Evolutionary conservation across 2,888 invertebrate species (phyloP).

Genomic region (Gnatocerus cornutus): DNA sequence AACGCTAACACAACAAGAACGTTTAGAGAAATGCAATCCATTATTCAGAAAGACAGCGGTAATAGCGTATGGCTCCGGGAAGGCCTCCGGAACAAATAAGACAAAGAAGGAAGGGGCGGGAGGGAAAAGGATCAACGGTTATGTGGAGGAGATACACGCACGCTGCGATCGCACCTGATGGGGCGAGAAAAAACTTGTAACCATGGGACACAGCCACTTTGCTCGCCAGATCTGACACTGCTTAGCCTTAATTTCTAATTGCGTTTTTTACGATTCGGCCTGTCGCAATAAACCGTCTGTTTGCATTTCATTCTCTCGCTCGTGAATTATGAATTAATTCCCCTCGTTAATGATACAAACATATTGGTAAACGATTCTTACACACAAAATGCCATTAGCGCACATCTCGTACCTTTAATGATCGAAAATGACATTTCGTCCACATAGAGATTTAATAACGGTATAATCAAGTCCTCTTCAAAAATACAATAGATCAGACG

Average conservation of each 20-base stretch:
- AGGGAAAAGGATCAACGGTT: constrained; percentile 38
- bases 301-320: constrained; percentile 32
- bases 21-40: constrained; percentile 61
- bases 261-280: constrained; percentile 32
- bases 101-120: constrained; percentile 45
- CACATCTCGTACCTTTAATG: constrained; percentile 33
- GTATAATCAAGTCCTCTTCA: constrained; percentile 18
- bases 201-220: background rate
- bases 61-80: constrained; percentile 60
- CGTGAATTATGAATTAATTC: constrained; percentile 46
- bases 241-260: constrained; percentile 12
- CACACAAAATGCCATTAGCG: constrained; percentile 27
- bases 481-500: constrained; percentile 20
- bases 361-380: constrained; percentile 40
- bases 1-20: constrained; percentile 55
- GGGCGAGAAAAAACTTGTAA: background rate
- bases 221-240: background rate
- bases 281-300: constrained; percentile 32
- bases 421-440: constrained; percentile 30
- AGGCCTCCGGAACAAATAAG: constrained; percentile 51
- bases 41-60: constrained; percentile 64
- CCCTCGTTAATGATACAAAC: constrained; percentile 46
- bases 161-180: constrained; percentile 26
- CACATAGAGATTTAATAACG: constrained; percentile 36
- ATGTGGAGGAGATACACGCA: constrained; percentile 24